Conservation (phyloP, 2,113 vertebrate species). For the Antechinus flavipes region DNA sequence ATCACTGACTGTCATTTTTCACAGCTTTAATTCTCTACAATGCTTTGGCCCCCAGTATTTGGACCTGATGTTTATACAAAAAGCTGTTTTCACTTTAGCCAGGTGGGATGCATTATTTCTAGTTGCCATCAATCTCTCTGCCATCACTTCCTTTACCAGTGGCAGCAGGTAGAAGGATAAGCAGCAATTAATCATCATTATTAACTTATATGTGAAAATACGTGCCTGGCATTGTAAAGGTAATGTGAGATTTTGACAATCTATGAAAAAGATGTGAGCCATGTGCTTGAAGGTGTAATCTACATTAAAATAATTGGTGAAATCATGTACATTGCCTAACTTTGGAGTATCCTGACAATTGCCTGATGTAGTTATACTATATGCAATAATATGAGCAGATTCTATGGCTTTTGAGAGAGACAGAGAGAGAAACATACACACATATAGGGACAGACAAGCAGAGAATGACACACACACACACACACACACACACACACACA, state of each 20-base stretch:
- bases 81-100: neutral
- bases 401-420: conserved; percentile 41
- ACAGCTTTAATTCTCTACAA: neutral
- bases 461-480: neutral
- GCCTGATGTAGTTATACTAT: neutral
- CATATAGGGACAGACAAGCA: neutral
- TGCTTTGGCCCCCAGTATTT: neutral
- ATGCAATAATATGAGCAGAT: conserved; percentile 29
- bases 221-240: neutral
- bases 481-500: too few relatives aligned
- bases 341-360: conserved; percentile 4
- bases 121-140: neutral
- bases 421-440: neutral
- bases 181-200: conserved; percentile 7
- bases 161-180: neutral
- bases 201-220: neutral
- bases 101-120: neutral
- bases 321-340: conserved; percentile 15
- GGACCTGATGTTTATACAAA: neutral
- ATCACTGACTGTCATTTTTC: neutral
- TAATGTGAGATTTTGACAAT: conserved; percentile 3
- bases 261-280: conserved; percentile 16
- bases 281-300: conserved; percentile 27
- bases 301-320: conserved; percentile 33
- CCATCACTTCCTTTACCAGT: neutral